These are phyloP conservation scores for Zenarchopterus dispar DNA, from an alignment of 2,797 vertebrate species.

Conservation along the genomic window DNA sequence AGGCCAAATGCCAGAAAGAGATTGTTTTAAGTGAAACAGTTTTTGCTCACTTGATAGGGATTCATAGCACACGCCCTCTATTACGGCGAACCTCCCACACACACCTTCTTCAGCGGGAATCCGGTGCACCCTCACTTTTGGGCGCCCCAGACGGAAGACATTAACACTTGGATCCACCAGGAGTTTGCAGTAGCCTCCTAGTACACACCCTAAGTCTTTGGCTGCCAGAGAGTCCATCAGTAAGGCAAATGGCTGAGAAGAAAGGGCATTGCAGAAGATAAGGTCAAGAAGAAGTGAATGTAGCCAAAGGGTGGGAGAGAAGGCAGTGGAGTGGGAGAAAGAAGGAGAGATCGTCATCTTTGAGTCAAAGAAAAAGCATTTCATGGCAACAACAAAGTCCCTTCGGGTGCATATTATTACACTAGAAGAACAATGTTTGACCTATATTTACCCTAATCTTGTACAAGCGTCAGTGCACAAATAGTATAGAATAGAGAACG, in stretches of 20 bases:
- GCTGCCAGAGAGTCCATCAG: slow-evolving; percentile 94
- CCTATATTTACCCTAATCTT: slow-evolving; percentile 63
- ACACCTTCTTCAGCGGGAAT: slow-evolving; percentile 96
- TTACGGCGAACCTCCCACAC: slow-evolving; percentile 77
- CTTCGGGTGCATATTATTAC: slow-evolving; percentile 47
- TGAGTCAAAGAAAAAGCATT: slow-evolving; percentile 54
- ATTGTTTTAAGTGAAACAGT: slow-evolving; percentile 71
- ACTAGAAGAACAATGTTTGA: slow-evolving; percentile 54
- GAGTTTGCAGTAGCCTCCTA: slow-evolving; percentile 93
- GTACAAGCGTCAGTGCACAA: slow-evolving; percentile 32
- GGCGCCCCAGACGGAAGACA: slow-evolving; percentile 90
- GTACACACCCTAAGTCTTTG: slow-evolving; percentile 95
- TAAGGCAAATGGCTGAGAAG: slow-evolving; percentile 90
- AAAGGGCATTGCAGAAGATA: slow-evolving; percentile 54
- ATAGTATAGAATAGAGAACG: slow-evolving; percentile 23
- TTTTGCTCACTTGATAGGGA: slow-evolving; percentile 85
- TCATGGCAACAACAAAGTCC: slow-evolving; percentile 36
- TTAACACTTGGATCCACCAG: slow-evolving; percentile 87
- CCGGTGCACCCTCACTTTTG: slow-evolving; percentile 85
- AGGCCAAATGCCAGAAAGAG: slow-evolving; percentile 64
- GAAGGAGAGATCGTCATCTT: slow-evolving; percentile 61
- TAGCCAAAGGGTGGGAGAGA: slow-evolving; percentile 56
- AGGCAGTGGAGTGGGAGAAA: slow-evolving; percentile 58
- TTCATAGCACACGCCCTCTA: slow-evolving; percentile 84
- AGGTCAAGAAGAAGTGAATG: slow-evolving; percentile 58